These are phyloP conservation scores for Argynnis bischoffii DNA, from an alignment of 2,888 invertebrate species.

Conservation along the genomic window DNA sequence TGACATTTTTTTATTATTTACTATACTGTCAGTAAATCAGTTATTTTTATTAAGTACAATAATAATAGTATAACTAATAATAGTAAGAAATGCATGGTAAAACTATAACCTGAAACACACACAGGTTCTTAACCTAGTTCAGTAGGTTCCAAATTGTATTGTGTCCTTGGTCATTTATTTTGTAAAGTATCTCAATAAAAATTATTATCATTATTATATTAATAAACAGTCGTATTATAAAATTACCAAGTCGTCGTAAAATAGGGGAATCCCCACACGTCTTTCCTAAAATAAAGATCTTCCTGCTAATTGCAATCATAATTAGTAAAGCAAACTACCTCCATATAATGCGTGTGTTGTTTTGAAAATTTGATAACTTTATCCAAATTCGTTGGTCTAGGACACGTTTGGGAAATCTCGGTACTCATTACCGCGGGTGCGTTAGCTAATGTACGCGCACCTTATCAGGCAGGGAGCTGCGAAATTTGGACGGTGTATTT, in stretches of 20 bases:
- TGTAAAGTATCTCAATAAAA: too few relatives aligned
- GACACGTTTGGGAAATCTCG: constrained; percentile 79
- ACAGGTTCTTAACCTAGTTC: too few relatives aligned
- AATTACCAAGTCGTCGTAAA: neutral
- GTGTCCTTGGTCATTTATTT: too few relatives aligned
- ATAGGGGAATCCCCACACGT: neutral
- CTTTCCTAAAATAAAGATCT: constrained; percentile 22
- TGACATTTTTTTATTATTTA: too few relatives aligned
- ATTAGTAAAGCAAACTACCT: constrained; percentile 61
- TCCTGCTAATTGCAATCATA: constrained; percentile 70
- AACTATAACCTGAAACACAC: too few relatives aligned
- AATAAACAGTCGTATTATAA: neutral
- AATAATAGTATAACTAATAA: too few relatives aligned
- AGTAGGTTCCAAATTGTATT: too few relatives aligned
- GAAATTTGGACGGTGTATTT: constrained; percentile 29
- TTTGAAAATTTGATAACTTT: constrained; percentile 82
- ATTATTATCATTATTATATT: too few relatives aligned
- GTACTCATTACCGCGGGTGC: constrained; percentile 71
- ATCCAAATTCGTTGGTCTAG: constrained; percentile 76
- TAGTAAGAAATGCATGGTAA: too few relatives aligned
- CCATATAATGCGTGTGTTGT: constrained; percentile 73
- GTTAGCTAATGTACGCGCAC: constrained; percentile 72
- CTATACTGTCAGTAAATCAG: too few relatives aligned
- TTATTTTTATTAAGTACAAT: too few relatives aligned
- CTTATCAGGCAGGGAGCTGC: constrained; percentile 49